Percentiles rank a stretch among this genome's conserved stretches.
phyloP scores from a whole-genome alignment of 2,113 vertebrate genomes.

The Pavo muticus region DNA sequence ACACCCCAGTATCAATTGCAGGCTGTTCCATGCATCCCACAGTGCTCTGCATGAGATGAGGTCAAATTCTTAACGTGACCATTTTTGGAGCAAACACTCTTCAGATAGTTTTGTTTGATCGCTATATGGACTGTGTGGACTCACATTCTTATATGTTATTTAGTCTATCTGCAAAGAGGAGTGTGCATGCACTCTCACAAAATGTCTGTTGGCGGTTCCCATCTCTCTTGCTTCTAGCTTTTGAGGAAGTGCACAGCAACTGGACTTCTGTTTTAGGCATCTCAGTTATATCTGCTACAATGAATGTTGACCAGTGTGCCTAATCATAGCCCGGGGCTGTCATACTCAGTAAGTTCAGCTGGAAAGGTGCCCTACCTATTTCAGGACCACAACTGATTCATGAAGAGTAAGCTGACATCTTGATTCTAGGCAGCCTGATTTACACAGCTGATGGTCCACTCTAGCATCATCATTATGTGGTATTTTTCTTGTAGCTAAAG shows the following conservation, averaged over 20 bases:
- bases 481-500: not conserved
- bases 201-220: not conserved
- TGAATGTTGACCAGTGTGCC: not conserved
- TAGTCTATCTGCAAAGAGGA: not conserved
- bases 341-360: not conserved
- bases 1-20: not conserved
- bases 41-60: accelerated
- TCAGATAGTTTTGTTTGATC: not conserved
- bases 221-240: accelerated
- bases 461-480: accelerated
- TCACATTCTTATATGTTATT: not conserved
- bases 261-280: not conserved
- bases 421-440: not conserved
- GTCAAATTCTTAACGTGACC: accelerated
- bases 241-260: not conserved
- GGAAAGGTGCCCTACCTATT: constrained; percentile 7
- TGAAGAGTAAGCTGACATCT: not conserved
- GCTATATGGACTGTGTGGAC: not conserved
- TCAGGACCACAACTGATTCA: not conserved
- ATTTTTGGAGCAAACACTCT: not conserved
- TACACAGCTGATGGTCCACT: not conserved
- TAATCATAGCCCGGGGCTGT: not conserved
- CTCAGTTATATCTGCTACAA: not conserved
- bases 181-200: not conserved
- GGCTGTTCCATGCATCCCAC: accelerated